Percentiles rank a stretch among this genome's conserved stretches.
phyloP scores from a whole-genome alignment of 2,888 invertebrate genomes.

The Chloromyia formosa region DNA sequence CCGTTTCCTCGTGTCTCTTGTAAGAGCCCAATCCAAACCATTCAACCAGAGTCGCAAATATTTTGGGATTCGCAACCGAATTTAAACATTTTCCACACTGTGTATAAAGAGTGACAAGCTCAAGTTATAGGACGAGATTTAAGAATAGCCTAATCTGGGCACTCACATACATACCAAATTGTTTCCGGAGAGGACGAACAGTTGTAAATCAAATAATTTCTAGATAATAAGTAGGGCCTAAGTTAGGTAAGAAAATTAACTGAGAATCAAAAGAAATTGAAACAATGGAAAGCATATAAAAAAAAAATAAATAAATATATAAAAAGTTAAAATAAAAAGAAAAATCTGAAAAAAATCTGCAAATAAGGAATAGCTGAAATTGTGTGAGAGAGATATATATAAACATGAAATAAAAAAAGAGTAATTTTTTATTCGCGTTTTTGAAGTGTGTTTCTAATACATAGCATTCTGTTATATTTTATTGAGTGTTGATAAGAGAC shows the following conservation, averaged over 20 bases:
- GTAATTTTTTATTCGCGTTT: constrained; percentile 49
- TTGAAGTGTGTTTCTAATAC: constrained; percentile 50
- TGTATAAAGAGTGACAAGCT: too few relatives aligned
- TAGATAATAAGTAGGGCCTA: constrained; percentile 37
- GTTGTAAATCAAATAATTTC: constrained; percentile 35
- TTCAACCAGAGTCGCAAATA: neutral
- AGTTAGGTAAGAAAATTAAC: constrained; percentile 26
- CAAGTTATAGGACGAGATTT: constrained; percentile 15
- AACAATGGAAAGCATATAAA: constrained; percentile 33
- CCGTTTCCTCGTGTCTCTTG: neutral
- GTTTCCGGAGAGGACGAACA: neutral
- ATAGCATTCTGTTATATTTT: constrained; percentile 48
- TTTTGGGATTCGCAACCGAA: too few relatives aligned
- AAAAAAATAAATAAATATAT: constrained; percentile 34
- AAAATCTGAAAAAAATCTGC: constrained; percentile 17
- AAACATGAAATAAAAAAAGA: constrained; percentile 15
- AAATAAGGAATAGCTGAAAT: constrained; percentile 28
- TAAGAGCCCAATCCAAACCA: neutral
- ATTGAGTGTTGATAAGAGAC: constrained; percentile 47
- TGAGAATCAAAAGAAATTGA: constrained; percentile 25
- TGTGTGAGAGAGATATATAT: neutral
- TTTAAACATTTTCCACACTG: too few relatives aligned
- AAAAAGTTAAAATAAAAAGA: constrained; percentile 17
- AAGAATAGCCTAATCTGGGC: constrained; percentile 1
- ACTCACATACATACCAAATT: neutral